These are phyloP conservation scores for Trochalopteron elliotii DNA, from an alignment of 2,113 vertebrate genomes.

Conservation along the genomic window DNA sequence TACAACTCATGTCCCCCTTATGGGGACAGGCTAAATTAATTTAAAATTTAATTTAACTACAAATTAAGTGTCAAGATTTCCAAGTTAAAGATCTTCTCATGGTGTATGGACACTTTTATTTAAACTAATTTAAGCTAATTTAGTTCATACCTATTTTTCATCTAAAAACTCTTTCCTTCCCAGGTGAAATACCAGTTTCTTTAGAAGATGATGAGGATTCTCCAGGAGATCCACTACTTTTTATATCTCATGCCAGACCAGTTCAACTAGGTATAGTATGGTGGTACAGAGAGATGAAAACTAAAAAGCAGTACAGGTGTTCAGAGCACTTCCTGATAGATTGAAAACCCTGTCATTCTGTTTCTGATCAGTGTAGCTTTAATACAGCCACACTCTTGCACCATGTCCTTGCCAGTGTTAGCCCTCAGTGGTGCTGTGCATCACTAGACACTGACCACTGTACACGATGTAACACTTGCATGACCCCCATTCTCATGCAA, in stretches of 20 bases:
- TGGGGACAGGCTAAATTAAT: neutral
- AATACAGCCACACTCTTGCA: neutral
- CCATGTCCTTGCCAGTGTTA: neutral
- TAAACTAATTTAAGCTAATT: neutral
- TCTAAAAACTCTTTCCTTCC: constrained; percentile 45
- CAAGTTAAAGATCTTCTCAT: neutral
- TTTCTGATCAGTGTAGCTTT: neutral
- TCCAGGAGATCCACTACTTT: constrained; percentile 66
- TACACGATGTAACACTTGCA: neutral
- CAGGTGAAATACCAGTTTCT: constrained; percentile 66
- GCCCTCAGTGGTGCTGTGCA: neutral
- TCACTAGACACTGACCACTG: neutral
- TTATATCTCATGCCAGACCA: constrained; percentile 66
- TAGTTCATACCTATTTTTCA: constrained; percentile 42
- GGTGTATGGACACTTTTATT: neutral
- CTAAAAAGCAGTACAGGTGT: neutral
- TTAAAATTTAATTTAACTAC: neutral
- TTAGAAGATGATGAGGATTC: constrained; percentile 69
- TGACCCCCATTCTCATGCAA: neutral
- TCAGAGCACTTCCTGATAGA: neutral
- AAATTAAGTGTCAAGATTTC: neutral
- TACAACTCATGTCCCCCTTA: neutral
- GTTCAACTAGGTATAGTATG: constrained; percentile 70
- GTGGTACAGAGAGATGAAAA: neutral
- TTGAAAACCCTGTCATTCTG: neutral